Base-by-base conservation (phyloP, 2,113 vertebrate species). In the Oncorhynchus tshawytscha region DNA sequence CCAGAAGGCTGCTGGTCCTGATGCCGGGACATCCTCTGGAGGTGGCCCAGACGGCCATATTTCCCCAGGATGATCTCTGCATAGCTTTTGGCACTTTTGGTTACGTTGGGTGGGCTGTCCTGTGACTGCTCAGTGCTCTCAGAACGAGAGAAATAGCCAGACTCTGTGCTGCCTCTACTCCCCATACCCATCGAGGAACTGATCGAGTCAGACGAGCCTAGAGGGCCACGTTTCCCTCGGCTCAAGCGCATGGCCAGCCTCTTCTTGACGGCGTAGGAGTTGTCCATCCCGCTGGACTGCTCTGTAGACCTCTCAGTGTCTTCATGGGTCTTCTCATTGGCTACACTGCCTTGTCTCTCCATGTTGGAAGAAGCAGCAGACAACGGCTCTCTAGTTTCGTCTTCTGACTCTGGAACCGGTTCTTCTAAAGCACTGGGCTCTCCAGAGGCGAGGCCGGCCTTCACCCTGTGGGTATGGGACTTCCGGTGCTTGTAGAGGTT, bases 401-500 rank as follows among this genome's bases (percentile, higher is more conserved):
- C 97, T 70, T 99, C 97, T 0, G 97, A 98, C 82, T 98, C 97
- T 20, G 96, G 97, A 87, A 93, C 95, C 78, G 84, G 96, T 91
- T 88, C 96, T 90, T 81, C 95, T 88, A 93, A 0, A 88, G 93
- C 34, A 91, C 90, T 90, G 80, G 84, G 84, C 92, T 88, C 92
- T 90, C 81, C 94, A 0, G 94, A 92, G 65, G 94, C 93, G 81
- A 97, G 92, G 71, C 96, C 96, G 0, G 97, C 97, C 91, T 98
- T 99, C 77, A 97, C 96, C 75, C 94, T 93, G 87, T 98, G 97
- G 81, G 96, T 97, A 5, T 97, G 97, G 60, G 97, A 98, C 79
- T 98, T 99, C 79, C 95, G 93, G 88, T 98, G 97, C 81, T 99
- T 99, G 87, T 99, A 99, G 76, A 99, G 88, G 89, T 98, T 99